A percentile compares a stretch with the other conserved stretches of the same genome.
Conservation (phyloP, 2,113 vertebrate genomes). For the Cisticola juncidis region DNA sequence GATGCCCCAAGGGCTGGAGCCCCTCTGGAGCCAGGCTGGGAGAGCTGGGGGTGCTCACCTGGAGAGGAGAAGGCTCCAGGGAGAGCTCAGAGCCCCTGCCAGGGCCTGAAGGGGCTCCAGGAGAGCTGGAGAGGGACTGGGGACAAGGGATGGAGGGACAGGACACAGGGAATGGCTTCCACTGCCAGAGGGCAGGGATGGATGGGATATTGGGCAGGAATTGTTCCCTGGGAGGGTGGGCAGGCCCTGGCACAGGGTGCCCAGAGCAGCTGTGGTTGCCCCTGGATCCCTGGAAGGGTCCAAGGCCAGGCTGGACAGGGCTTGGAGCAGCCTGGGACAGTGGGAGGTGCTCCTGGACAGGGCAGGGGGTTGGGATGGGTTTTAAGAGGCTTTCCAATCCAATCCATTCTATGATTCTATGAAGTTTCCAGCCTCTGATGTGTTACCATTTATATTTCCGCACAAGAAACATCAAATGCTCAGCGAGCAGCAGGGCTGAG, state of each 20-base stretch:
- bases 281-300: neutral
- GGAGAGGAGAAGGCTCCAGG: neutral
- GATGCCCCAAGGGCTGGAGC: neutral
- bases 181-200: rapidly evolving
- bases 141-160: neutral
- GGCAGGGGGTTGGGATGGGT: neutral
- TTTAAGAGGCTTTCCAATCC: neutral
- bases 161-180: neutral
- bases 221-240: rapidly evolving
- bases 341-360: neutral
- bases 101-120: neutral
- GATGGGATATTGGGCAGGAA: neutral
- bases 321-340: rapidly evolving
- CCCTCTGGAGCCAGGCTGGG: neutral
- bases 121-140: neutral
- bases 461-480: neutral
- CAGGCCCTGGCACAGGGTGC: neutral
- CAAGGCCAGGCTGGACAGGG: rapidly evolving
- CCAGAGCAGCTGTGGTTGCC: neutral
- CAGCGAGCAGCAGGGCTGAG: neutral
- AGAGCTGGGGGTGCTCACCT: neutral
- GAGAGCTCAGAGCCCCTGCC: neutral
- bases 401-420: neutral
- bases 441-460: neutral
- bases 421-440: neutral